phyloP scores from a whole-genome alignment of 2,888 invertebrate species.

The Drosophila anomalata region DNA sequence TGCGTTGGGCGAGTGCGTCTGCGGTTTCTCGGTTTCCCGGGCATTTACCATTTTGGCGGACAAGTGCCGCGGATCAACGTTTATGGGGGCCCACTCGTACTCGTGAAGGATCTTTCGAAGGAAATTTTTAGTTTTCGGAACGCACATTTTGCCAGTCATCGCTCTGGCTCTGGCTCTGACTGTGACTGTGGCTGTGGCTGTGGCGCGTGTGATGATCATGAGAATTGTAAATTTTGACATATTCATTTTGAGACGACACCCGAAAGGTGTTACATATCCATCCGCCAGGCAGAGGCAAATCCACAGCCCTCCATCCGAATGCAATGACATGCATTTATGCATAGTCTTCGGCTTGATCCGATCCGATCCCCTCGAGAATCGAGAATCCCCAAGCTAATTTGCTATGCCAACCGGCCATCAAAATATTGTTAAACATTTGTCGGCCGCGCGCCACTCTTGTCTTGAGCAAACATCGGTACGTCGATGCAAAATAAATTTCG shows the following conservation, averaged over 20 bases:
- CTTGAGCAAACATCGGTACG: constrained; percentile 59
- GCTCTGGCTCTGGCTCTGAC: constrained; percentile 10
- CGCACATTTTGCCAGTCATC: constrained; percentile 41
- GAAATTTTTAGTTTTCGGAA: constrained; percentile 40
- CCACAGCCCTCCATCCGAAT: constrained; percentile 22
- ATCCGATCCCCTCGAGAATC: constrained; percentile 44
- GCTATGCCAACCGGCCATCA: constrained; percentile 73
- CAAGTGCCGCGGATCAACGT: constrained; percentile 65
- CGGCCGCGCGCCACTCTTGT: constrained; percentile 42
- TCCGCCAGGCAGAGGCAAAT: constrained; percentile 6
- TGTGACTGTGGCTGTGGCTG: constrained; percentile 46
- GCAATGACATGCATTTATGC: constrained; percentile 79
- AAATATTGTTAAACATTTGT: constrained; percentile 77
- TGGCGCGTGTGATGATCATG: constrained; percentile 49
- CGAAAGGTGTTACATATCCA: constrained; percentile 74
- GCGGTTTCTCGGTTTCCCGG: constrained; percentile 30
- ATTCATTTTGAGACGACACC: constrained; percentile 73
- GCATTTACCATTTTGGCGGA: constrained; percentile 38
- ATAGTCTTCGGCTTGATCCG: constrained; percentile 46
- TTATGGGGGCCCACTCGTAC: constrained; percentile 19
- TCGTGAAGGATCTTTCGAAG: constrained; percentile 63
- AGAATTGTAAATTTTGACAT: constrained; percentile 78
- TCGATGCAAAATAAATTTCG: constrained; percentile 71
- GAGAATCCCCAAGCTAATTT: constrained; percentile 62
- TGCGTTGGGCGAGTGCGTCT: constrained; percentile 53